Evolutionary conservation across 2,888 invertebrate genomes (phyloP).

Genomic region (Sipha maydis): DNA sequence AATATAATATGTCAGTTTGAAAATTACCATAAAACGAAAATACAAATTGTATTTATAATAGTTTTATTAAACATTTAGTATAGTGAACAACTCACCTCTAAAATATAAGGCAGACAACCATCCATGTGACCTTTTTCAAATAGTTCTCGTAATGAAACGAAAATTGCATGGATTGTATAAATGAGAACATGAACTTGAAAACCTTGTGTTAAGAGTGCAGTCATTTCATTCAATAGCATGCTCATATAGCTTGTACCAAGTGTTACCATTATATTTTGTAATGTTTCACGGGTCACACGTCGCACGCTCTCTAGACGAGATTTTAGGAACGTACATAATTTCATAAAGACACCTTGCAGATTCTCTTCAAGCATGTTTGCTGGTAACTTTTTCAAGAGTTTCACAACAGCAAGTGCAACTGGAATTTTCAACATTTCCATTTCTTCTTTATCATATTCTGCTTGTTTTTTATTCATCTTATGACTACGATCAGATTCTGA

Average conservation of each 20-base stretch:
- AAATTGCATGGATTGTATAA: slow-evolving; percentile 85
- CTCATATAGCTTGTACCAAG: slow-evolving; percentile 85
- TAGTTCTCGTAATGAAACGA: slow-evolving; percentile 77
- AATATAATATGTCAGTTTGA: neutral
- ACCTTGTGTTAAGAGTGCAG: slow-evolving; percentile 82
- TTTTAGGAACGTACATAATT: slow-evolving; percentile 89
- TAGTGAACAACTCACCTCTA: slow-evolving; percentile 72
- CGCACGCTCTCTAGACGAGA: slow-evolving; percentile 89
- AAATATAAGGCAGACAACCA: slow-evolving; percentile 78
- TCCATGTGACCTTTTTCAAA: slow-evolving; percentile 84
- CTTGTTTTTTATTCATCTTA: slow-evolving; percentile 79
- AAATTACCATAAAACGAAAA: slow-evolving; percentile 4
- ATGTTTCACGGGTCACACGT: slow-evolving; percentile 85
- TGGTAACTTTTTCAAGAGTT: slow-evolving; percentile 88
- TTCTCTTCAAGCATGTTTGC: slow-evolving; percentile 78
- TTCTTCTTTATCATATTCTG: slow-evolving; percentile 81
- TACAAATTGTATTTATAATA: neutral
- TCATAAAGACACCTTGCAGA: slow-evolving; percentile 85
- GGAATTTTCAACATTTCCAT: slow-evolving; percentile 92
- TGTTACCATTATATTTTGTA: slow-evolving; percentile 88
- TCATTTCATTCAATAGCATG: slow-evolving; percentile 82
- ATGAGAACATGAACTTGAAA: slow-evolving; percentile 94
- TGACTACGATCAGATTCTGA: slow-evolving; percentile 71
- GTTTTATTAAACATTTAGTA: neutral
- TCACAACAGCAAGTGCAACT: slow-evolving; percentile 91